Evolutionary conservation across 2,888 invertebrate species (phyloP).

Genomic region (Periphyllus acericola): DNA sequence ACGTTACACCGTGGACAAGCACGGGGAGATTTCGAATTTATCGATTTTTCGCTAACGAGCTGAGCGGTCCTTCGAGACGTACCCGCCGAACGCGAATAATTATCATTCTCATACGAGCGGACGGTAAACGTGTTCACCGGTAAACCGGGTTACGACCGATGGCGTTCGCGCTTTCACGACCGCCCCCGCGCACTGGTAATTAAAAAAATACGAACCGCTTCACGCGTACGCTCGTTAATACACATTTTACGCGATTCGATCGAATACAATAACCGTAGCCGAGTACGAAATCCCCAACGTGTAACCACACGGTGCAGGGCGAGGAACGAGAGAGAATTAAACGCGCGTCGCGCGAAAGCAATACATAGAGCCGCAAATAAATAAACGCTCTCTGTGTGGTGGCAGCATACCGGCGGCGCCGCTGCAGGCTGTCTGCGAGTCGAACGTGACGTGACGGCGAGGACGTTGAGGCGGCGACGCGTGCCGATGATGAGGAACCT

Average conservation of each 20-base stretch:
- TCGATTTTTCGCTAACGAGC: too few relatives aligned
- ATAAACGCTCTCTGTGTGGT: too few relatives aligned
- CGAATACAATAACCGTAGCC: too few relatives aligned
- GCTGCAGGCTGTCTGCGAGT: not conserved
- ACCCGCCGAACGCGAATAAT: too few relatives aligned
- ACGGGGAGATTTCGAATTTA: too few relatives aligned
- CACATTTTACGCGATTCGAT: too few relatives aligned
- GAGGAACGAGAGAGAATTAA: not conserved
- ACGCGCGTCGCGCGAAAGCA: not conserved
- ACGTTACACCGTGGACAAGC: not conserved
- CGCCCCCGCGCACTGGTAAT: not conserved
- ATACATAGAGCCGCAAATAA: too few relatives aligned
- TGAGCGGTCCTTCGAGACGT: too few relatives aligned
- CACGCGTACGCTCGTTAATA: not conserved
- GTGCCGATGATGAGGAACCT: not conserved
- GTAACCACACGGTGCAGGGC: too few relatives aligned
- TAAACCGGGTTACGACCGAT: not conserved
- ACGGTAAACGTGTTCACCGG: not conserved
- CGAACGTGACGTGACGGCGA: conserved; percentile 18
- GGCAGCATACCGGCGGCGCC: conserved; percentile 1
- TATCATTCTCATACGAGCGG: too few relatives aligned
- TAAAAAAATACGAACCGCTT: not conserved
- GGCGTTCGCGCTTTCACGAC: not conserved
- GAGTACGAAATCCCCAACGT: too few relatives aligned
- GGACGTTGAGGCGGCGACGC: conserved; percentile 23